A percentile compares a stretch with the other conserved stretches of the same genome.
These are phyloP conservation scores for Eutrigla gurnardus DNA, from an alignment of 2,797 vertebrate genomes.

Conservation along the genomic window DNA sequence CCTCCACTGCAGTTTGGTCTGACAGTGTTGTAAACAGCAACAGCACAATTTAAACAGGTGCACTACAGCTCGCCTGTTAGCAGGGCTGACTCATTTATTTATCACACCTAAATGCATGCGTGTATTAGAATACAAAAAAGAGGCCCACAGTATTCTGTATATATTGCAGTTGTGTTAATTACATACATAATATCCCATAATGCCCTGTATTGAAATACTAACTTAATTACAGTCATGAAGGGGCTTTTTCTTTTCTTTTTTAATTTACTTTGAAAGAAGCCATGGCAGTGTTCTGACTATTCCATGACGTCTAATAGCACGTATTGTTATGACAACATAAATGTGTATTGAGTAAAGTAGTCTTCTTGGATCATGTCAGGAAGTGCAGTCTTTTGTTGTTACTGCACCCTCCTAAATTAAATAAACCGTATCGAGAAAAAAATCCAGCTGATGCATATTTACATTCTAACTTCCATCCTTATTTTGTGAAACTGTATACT, in stretches of 20 bases:
- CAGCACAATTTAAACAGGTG: constrained; percentile 53
- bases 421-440: background rate
- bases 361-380: background rate
- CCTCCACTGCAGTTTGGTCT: constrained; percentile 48
- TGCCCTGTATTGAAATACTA: constrained; percentile 10
- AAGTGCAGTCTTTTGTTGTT: background rate
- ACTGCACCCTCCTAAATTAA: background rate
- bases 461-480: background rate
- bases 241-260: background rate
- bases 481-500: background rate
- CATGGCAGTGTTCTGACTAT: constrained; percentile 16
- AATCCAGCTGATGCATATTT: too few species aligned
- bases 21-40: constrained; percentile 57
- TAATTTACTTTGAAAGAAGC: constrained; percentile 5
- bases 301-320: constrained; percentile 6
- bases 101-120: constrained; percentile 17
- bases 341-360: background rate
- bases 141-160: constrained; percentile 3
- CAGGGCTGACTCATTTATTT: constrained; percentile 46
- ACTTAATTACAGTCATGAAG: constrained; percentile 23
- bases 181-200: constrained; percentile 13
- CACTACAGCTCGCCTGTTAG: constrained; percentile 47
- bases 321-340: background rate
- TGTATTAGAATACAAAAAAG: constrained; percentile 16
- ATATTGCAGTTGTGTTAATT: constrained; percentile 31